These are phyloP conservation scores for Megaceryle alcyon DNA, from an alignment of 2,797 vertebrate genomes.

Conservation along the genomic window DNA sequence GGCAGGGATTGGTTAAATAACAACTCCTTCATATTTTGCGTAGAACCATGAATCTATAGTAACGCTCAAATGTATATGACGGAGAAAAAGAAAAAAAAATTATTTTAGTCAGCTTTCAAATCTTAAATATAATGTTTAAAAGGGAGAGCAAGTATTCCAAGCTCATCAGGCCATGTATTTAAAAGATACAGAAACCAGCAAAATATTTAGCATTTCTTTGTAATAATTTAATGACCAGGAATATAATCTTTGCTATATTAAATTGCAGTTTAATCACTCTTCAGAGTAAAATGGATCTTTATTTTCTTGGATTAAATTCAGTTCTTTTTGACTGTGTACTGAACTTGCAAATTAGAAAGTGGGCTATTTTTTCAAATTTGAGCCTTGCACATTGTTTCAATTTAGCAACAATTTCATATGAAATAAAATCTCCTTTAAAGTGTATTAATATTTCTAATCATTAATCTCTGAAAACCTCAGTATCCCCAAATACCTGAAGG, in stretches of 20 bases:
- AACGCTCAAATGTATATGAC: background rate
- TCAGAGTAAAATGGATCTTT: background rate
- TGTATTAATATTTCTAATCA: background rate
- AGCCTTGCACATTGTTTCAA: background rate
- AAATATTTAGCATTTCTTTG: background rate
- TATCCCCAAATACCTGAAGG: background rate
- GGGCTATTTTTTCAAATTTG: background rate
- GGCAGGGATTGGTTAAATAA: background rate
- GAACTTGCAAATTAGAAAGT: background rate
- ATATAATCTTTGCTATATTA: background rate
- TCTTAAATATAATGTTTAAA: background rate
- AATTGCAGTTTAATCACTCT: background rate
- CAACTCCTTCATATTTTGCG: background rate
- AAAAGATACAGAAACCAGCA: background rate
- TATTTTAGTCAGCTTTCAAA: background rate
- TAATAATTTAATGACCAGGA: background rate
- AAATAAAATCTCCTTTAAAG: background rate
- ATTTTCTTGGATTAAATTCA: background rate
- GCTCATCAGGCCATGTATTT: background rate
- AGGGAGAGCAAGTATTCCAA: background rate
- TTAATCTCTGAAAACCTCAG: background rate
- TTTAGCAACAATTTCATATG: background rate
- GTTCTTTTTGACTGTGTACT: background rate
- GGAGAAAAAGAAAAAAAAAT: background rate
- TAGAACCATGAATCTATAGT: background rate